Evolutionary conservation across 2,888 invertebrate genomes (phyloP).

Genomic region (Zele albiditarsus): DNA sequence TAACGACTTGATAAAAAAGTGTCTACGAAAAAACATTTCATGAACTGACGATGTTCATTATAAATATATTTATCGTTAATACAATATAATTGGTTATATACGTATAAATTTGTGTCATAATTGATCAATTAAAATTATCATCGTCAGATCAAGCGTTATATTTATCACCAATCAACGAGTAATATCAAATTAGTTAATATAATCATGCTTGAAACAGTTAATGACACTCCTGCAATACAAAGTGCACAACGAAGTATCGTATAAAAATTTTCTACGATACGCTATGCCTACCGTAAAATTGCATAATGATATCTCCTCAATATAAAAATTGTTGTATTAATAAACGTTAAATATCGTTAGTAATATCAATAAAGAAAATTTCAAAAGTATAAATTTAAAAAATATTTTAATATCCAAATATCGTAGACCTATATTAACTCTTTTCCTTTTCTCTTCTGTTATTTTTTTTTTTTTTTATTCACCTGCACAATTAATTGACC

Average conservation of each 20-base stretch:
- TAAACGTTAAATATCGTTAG: background rate
- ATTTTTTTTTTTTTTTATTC: background rate
- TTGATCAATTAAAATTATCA: constrained; percentile 4
- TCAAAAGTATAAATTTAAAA: background rate
- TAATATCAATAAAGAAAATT: background rate
- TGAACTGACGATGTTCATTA: constrained; percentile 56
- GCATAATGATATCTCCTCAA: constrained; percentile 22
- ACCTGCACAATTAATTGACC: background rate
- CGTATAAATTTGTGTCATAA: background rate
- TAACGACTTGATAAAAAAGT: constrained; percentile 48
- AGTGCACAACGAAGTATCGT: constrained; percentile 56
- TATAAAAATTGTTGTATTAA: constrained; percentile 5
- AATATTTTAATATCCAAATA: background rate
- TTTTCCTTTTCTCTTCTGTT: background rate
- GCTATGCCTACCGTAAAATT: constrained; percentile 43
- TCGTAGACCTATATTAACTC: background rate
- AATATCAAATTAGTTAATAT: constrained; percentile 34
- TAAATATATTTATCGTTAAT: background rate
- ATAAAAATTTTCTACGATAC: constrained; percentile 41
- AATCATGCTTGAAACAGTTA: constrained; percentile 38
- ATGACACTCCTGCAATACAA: constrained; percentile 50
- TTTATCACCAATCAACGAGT: constrained; percentile 13
- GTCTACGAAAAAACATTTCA: constrained; percentile 50
- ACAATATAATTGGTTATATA: background rate
- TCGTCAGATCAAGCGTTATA: constrained; percentile 33